A percentile compares a stretch with the other conserved stretches of the same genome.
These are phyloP conservation scores for Aviceda leuphotes DNA, from an alignment of 2,797 vertebrate species.

Conservation along the genomic window DNA sequence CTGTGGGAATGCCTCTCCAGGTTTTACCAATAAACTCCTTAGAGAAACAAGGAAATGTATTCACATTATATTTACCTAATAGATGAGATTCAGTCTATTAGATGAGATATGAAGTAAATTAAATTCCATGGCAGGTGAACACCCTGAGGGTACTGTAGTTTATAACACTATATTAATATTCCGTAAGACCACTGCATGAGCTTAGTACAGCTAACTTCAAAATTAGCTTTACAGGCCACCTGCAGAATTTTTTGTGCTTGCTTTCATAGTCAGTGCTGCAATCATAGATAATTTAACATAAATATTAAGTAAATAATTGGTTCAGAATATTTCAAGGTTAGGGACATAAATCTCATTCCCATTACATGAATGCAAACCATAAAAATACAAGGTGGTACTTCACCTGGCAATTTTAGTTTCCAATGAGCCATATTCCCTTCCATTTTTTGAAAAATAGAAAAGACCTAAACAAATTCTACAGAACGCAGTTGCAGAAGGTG, in stretches of 20 bases:
- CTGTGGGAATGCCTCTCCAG: constrained; percentile 51
- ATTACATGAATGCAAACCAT: constrained; percentile 59
- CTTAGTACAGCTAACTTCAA: constrained; percentile 75
- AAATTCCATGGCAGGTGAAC: constrained; percentile 81
- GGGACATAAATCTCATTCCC: constrained; percentile 73
- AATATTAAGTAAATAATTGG: constrained; percentile 84
- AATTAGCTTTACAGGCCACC: constrained; percentile 81
- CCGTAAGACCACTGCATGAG: constrained; percentile 71
- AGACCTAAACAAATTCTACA: constrained; percentile 63
- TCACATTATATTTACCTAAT: constrained; percentile 81
- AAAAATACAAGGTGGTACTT: constrained; percentile 62
- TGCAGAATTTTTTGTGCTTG: constrained; percentile 74
- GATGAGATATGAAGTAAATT: constrained; percentile 83
- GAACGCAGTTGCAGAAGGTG: constrained; percentile 18
- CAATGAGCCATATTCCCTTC: constrained; percentile 40
- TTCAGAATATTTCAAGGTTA: constrained; percentile 76
- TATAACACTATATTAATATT: constrained; percentile 79
- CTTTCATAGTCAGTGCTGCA: constrained; percentile 76
- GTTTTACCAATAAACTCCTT: constrained; percentile 71
- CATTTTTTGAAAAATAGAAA: constrained; percentile 28
- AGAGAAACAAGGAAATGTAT: constrained; percentile 75
- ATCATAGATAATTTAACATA: constrained; percentile 77
- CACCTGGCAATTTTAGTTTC: constrained; percentile 64
- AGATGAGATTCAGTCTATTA: constrained; percentile 79
- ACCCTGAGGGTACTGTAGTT: constrained; percentile 74